Conservation (phyloP, 2,888 invertebrate species). For the Epicampocera succincta region DNA sequence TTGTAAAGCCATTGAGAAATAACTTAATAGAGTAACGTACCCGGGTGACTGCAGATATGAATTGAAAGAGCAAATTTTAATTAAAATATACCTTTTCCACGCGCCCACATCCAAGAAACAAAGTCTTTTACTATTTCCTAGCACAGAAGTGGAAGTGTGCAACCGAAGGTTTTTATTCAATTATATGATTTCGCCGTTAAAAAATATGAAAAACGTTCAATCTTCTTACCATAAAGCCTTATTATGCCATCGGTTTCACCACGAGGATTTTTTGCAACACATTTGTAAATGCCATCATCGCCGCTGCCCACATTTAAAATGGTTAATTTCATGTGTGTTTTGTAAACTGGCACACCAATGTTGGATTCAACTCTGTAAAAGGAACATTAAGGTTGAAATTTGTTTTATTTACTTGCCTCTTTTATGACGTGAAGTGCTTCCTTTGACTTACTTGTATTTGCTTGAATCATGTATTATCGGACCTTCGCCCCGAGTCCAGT, state of each 20-base stretch:
- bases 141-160: not conserved
- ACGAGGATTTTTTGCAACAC: conserved; percentile 91
- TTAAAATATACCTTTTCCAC: not conserved
- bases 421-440: not conserved
- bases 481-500: conserved; percentile 93
- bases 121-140: not conserved
- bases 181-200: not conserved
- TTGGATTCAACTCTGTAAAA: conserved; percentile 84
- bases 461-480: conserved; percentile 93
- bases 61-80: too few relatives aligned
- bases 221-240: conserved; percentile 90
- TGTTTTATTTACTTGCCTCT: not conserved
- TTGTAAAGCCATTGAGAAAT: too few relatives aligned
- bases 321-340: conserved; percentile 93
- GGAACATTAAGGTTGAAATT: not conserved
- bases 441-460: conserved; percentile 86
- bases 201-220: not conserved
- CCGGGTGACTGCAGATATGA: too few relatives aligned
- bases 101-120: not conserved
- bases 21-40: too few relatives aligned
- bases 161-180: not conserved
- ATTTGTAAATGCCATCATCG: conserved; percentile 94
- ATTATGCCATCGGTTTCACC: conserved; percentile 95
- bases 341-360: conserved; percentile 88
- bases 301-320: conserved; percentile 89